Evolutionary conservation across 2,888 invertebrate species (phyloP), one percentile per base, ranked within the genome.

Genomic region (Maniola hyperantus): DNA sequence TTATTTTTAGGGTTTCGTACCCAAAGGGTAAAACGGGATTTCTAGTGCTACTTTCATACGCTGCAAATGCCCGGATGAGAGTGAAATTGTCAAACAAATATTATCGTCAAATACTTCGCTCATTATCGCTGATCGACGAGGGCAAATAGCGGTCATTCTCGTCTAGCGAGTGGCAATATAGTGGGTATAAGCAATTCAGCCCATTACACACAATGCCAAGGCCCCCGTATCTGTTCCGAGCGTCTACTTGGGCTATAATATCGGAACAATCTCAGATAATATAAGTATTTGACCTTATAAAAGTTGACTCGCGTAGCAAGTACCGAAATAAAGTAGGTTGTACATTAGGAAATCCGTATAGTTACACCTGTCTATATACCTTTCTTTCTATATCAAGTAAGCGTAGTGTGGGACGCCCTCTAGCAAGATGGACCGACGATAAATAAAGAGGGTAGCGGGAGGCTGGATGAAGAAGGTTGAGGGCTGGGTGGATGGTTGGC

Each of bases 111-210:
- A 65, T 66, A 5, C 39, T 11, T 39, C 10, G 26, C 44, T 42
- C 51, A 42, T 65, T 54, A 55, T 42, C 57, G 58, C 50, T 55
- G 57, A 60, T 61, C 51, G 66, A 65, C 74, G 74, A 76, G 77
- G 77, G 67, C 76, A 70, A 48, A 57, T 66, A 73, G 74, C 74
- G 77, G 77, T 77, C 76, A 70, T 71, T 67, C 66, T 74, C 64
- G 72, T 71, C 69, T 61, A 68, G 64, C 48, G 55, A 53, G 71
- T 69, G 54, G 36, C 50, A 20, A 51, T 48, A 55, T 57, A 62
- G 51, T 61, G 57, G 42, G 34, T 60, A 54, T 70, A 67, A 46
- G 68, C 66, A 63, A 68, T 68, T 68, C 58, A 68, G 44, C 50
- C 50, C 48, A 68, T 64, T 44, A 65, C 51, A 65, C 44, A 65